A percentile compares a stretch with the other conserved stretches of the same genome.
Evolutionary conservation across 2,113 vertebrate species (phyloP).

Genomic region (Synodontis membranacea): DNA sequence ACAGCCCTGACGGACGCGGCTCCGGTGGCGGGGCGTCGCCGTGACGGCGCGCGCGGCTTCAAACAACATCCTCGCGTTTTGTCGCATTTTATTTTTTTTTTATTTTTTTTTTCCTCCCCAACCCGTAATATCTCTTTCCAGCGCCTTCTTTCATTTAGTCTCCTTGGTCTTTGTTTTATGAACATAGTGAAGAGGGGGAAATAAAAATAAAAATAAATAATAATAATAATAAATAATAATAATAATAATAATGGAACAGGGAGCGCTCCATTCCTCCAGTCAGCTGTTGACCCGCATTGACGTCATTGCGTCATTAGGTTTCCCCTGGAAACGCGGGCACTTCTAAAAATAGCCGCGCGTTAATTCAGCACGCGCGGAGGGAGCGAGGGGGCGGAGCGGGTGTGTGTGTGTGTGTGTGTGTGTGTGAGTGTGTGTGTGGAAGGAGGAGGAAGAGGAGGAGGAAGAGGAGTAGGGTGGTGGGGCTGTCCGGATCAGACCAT

Average conservation of each 20-base stretch:
- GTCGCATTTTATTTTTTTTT: constrained; percentile 19
- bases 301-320: constrained; percentile 99
- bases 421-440: neutral
- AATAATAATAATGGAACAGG: neutral
- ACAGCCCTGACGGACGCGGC: constrained; percentile 28
- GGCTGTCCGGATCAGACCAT: constrained; percentile 75
- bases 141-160: constrained; percentile 59
- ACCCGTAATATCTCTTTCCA: neutral
- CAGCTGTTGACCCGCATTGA: constrained; percentile 95
- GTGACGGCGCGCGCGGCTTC: constrained; percentile 33
- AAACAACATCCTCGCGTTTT: neutral
- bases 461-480: constrained; percentile 51
- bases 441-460: constrained; percentile 61
- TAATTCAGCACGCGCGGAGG: constrained; percentile 80
- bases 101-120: too few species aligned
- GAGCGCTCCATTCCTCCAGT: constrained; percentile 84
- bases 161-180: constrained; percentile 64
- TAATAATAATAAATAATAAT: too few species aligned
- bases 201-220: too few species aligned
- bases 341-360: constrained; percentile 90
- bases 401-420: neutral
- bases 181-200: constrained; percentile 71
- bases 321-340: constrained; percentile 95
- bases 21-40: constrained; percentile 40
- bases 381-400: constrained; percentile 59